Evolutionary conservation across 2,797 vertebrate genomes (phyloP), one percentile per base, ranked within the genome.

Genomic region (Hemitrygon akajei): DNA sequence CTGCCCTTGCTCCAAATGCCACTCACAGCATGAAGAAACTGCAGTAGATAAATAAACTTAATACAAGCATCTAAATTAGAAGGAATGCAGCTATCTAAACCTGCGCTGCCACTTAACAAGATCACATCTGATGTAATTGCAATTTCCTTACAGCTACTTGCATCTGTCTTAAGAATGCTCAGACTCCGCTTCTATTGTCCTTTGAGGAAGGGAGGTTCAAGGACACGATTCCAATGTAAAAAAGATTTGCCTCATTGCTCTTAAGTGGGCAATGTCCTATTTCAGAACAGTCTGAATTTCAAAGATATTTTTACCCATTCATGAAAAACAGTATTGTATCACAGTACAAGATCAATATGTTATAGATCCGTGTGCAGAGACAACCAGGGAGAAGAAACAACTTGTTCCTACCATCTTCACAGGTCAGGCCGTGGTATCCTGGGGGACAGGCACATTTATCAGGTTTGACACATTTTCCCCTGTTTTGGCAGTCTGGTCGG

Each of bases 371-470:
- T 63, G 37, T 60, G 9, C 20, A 11, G n/a, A 10, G 25, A 75
- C 76, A 25, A 30, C 93, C 12, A 37, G n/a, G 69, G 56, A 37
- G 89, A 92, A 0, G 3, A 91, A 86, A 94, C 25, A 84, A 73
- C 82, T 58, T 22, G 76, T 94, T 93, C 81, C 94, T 95, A 96
- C 95, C 95, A 93, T 95, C 96, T 94, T 97, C 95, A 91, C 96
- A 97, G 58, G 93, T 95, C 82, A 97, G 95, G 94, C 96, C 96
- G 22, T 94, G 95, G 94, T 96, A 97, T 93, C 97, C 97, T 58
- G 18, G 12, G 91, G 60, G 94, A 93, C 96, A 96, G 89, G 96
- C 94, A 93, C 96, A 97, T 94, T 96, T 96, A 75, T 87, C 95
- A 2, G 95, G 95, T 47, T 95, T 94, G 0, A 94, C 2, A 47